phyloP scores from a whole-genome alignment of 2,888 invertebrate genomes.

The Aromia moschata region DNA sequence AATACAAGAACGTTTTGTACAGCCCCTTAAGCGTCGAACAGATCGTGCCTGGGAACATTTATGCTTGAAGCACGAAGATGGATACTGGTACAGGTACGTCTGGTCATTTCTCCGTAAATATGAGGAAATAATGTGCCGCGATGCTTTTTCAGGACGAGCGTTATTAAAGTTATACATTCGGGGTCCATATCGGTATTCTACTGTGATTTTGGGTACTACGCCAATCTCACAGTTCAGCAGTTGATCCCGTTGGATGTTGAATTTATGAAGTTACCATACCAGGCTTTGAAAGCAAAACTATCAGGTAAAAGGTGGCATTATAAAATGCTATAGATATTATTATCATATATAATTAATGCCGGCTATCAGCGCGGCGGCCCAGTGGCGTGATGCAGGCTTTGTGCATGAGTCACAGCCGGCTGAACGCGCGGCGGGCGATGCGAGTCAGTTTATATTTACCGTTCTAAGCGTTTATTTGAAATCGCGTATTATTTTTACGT shows the following conservation, averaged over 20 bases:
- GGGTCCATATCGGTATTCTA: slow-evolving; percentile 70
- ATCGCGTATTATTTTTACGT: too few relatives aligned
- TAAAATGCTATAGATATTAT: too few relatives aligned
- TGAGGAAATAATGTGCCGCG: not conserved
- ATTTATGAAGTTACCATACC: slow-evolving; percentile 71
- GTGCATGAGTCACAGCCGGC: too few relatives aligned
- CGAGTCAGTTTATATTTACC: too few relatives aligned
- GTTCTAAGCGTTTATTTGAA: too few relatives aligned
- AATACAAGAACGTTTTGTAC: slow-evolving; percentile 67
- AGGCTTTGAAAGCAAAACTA: slow-evolving; percentile 73
- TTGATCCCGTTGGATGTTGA: slow-evolving; percentile 67
- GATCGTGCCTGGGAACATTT: slow-evolving; percentile 69
- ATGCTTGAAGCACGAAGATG: slow-evolving; percentile 76
- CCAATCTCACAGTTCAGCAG: slow-evolving; percentile 66
- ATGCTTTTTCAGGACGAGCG: slow-evolving; percentile 63
- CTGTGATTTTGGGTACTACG: slow-evolving; percentile 73
- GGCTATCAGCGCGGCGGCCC: too few relatives aligned
- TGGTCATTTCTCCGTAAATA: too few relatives aligned
- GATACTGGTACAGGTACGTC: slow-evolving; percentile 77
- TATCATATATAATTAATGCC: too few relatives aligned
- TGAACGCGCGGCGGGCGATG: too few relatives aligned
- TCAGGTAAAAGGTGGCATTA: slow-evolving; percentile 66
- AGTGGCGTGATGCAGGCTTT: too few relatives aligned
- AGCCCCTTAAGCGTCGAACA: slow-evolving; percentile 59
- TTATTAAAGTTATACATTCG: slow-evolving; percentile 66